These are phyloP conservation scores for Drosophila mayri DNA, from an alignment of 1,140 invertebrate species.

Conservation along the genomic window DNA sequence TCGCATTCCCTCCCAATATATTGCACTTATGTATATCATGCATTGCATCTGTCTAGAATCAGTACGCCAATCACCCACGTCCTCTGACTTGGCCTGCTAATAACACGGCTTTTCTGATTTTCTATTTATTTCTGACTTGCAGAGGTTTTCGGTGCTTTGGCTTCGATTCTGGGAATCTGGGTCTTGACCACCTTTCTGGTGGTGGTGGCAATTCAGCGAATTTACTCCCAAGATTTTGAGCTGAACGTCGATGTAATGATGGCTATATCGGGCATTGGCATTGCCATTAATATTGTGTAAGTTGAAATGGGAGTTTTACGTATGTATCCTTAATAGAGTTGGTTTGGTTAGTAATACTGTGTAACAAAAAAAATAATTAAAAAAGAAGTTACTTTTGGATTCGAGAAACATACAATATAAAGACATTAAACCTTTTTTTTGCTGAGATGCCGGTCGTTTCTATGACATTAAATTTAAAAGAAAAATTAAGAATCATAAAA, in stretches of 20 bases:
- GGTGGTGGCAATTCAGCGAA: conserved; percentile 91
- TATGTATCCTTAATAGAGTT: background rate
- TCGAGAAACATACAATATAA: no score
- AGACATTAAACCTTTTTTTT: no score
- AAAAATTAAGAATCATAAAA: no score
- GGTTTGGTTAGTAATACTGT: background rate
- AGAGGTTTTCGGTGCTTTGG: conserved; percentile 89
- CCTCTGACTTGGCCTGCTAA: background rate
- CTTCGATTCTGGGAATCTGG: conserved; percentile 91
- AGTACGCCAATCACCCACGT: background rate
- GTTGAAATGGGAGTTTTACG: conserved; percentile 68
- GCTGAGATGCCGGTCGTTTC: no score
- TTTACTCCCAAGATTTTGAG: conserved; percentile 90
- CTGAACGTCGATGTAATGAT: conserved; percentile 95
- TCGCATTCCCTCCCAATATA: conserved; percentile 6
- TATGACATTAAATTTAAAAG: no score
- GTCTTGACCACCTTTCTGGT: conserved; percentile 94
- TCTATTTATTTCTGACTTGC: conserved; percentile 31
- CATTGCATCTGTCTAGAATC: conserved; percentile 2
- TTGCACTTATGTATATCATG: conserved; percentile 41
- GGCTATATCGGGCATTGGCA: conserved; percentile 92
- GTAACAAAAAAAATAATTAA: no score
- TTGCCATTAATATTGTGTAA: conserved; percentile 94
- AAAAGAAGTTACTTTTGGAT: no score
- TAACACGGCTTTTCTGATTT: background rate